Evolutionary conservation across 2,888 invertebrate species (phyloP), one percentile per base, ranked within the genome.

Genomic region (Allacma fusca): DNA sequence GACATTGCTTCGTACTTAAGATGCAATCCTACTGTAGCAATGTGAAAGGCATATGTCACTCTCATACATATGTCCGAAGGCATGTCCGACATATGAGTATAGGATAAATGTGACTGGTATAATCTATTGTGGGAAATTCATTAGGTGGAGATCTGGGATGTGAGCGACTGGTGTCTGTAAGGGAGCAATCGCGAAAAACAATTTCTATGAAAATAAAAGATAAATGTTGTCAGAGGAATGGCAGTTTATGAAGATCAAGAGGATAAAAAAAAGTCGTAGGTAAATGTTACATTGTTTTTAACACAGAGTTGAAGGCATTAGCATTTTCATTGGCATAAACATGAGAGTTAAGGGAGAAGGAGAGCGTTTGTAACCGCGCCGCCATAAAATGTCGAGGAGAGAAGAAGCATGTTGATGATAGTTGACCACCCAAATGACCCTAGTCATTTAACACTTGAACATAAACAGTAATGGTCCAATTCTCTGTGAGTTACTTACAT

Each of bases 361-460:
- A 59, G 70, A 70, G 71, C 43, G 57, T 72, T 72, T 59, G 59
- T 72, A 59, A 62, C 72, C 72, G 72, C 72, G 34, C 72, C 72
- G 72, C 59, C 76, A 69, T 76, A 75, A 77, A 77, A 80, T 75
- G 67, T 73, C 75, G 50, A 75, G 74, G 80, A 79, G 79, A 78
- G 78, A 76, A 81, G 78, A 79, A 79, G 77, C 78, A 79, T 82
- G 81, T 80, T 83, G 81, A 82, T 83, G 82, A 81, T 81, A 80
- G 82, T 80, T 83, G 83, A 83, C 83, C 83, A 83, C 83, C 83
- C 83, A 83, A 83, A 83, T 82, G 82, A 82, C 83, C 83, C 81
- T 81, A 79, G 80, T 81, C 82, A 81, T 83, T 82, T 82, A 82
- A 82, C 83, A 82, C 82, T 82, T 81, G 81, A 81, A 81, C 83